These are phyloP conservation scores for Brassicogethes aeneus DNA, from an alignment of 2,888 invertebrate genomes.

Conservation along the genomic window DNA sequence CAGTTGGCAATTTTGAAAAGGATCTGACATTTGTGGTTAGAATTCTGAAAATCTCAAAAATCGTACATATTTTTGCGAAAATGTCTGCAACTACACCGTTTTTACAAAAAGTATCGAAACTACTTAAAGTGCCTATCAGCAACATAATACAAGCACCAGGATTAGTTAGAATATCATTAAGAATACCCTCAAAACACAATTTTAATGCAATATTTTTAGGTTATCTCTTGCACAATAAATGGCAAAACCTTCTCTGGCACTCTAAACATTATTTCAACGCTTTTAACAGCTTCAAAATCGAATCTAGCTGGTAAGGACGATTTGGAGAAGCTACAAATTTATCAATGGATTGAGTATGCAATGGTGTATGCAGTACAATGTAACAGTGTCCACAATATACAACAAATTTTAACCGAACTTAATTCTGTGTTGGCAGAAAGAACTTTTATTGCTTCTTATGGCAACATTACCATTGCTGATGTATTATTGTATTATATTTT, in stretches of 20 bases:
- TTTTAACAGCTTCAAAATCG: conserved; percentile 27
- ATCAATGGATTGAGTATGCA: conserved; percentile 37
- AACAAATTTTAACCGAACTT: conserved; percentile 41
- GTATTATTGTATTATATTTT: conserved; percentile 59
- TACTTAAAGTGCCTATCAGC: no score
- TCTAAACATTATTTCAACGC: conserved; percentile 29
- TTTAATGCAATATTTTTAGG: no score
- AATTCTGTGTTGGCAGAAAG: conserved; percentile 44
- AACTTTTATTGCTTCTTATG: conserved; percentile 51
- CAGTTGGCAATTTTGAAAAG: no score
- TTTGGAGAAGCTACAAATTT: conserved; percentile 29
- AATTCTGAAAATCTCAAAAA: no score
- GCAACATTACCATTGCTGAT: conserved; percentile 54
- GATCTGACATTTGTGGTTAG: no score
- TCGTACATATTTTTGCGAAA: no score
- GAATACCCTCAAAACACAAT: no score
- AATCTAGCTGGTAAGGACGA: conserved; percentile 17
- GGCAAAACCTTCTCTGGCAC: conserved; percentile 17
- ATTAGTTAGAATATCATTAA: no score
- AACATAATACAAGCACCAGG: no score
- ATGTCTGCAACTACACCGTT: no score
- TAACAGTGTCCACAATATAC: conserved; percentile 15
- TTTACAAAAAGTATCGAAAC: no score
- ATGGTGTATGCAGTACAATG: conserved; percentile 26
- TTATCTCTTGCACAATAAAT: not conserved